phyloP scores from a whole-genome alignment of 2,888 invertebrate genomes.

The Frankliniella intonsa region DNA sequence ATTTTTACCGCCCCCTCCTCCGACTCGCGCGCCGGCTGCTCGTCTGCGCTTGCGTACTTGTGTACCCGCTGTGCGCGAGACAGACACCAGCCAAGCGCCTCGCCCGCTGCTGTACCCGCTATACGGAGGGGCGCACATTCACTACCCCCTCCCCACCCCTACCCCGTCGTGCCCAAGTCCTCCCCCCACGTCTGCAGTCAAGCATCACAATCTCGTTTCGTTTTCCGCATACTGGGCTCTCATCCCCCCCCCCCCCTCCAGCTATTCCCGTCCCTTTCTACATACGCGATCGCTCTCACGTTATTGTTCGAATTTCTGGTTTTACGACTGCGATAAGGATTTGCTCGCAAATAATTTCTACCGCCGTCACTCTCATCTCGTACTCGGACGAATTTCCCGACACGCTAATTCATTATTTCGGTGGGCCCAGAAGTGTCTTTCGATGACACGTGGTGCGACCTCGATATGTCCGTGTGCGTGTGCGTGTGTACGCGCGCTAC shows the following conservation, averaged over 20 bases:
- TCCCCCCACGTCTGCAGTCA: not conserved
- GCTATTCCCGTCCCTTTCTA: not conserved
- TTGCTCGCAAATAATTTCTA: too few species aligned
- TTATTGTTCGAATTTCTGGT: not conserved
- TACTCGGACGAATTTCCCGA: too few species aligned
- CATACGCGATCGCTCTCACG: not conserved
- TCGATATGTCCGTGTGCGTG: too few species aligned
- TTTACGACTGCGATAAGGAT: too few species aligned
- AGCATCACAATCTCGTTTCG: slow-evolving; percentile 6
- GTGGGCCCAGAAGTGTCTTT: too few species aligned
- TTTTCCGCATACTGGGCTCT: not conserved
- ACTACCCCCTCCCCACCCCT: not conserved
- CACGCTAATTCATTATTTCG: too few species aligned
- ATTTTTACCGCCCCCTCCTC: not conserved
- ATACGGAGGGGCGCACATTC: not conserved
- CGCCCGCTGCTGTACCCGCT: not conserved
- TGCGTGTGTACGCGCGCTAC: too few species aligned
- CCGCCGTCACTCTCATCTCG: too few species aligned
- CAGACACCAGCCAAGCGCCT: too few species aligned
- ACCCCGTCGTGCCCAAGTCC: not conserved
- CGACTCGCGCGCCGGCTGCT: not conserved
- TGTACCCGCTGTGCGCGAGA: too few species aligned
- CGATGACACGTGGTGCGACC: too few species aligned
- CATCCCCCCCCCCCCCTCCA: not conserved
- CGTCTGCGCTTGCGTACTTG: too few species aligned